These are phyloP conservation scores for Halcyon leucocephala DNA, from an alignment of 2,797 vertebrate species.

Conservation along the genomic window DNA sequence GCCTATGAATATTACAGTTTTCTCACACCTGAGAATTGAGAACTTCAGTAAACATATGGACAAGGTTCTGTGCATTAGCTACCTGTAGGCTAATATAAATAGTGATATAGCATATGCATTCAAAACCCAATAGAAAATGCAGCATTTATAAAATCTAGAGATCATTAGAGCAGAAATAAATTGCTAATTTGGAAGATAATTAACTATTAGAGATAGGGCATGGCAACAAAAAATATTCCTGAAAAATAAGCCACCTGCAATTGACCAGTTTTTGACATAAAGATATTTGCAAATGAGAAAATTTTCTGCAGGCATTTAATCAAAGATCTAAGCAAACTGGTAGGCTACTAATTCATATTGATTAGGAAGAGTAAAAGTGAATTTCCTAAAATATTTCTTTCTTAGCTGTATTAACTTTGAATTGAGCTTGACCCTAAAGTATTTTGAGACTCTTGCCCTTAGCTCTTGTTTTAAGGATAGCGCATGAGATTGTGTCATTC, in stretches of 20 bases:
- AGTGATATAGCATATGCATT: not conserved
- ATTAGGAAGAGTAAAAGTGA: not conserved
- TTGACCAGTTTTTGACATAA: not conserved
- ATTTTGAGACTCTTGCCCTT: not conserved
- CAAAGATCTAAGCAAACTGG: not conserved
- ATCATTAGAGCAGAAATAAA: not conserved
- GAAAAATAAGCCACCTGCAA: not conserved
- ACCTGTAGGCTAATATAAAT: not conserved
- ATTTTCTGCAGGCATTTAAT: not conserved
- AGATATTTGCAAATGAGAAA: not conserved
- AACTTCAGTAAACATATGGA: not conserved
- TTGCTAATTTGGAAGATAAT: not conserved
- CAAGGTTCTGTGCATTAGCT: not conserved
- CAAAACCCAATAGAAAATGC: not conserved
- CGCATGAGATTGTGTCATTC: not conserved
- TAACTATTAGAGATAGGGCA: not conserved
- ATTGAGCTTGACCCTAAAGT: not conserved
- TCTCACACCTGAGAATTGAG: not conserved
- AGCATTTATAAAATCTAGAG: not conserved
- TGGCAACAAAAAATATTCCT: not conserved
- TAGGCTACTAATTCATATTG: not conserved
- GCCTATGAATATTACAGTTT: not conserved
- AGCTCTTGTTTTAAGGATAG: not conserved
- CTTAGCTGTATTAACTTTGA: not conserved
- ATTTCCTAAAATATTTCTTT: not conserved